A percentile compares a stretch with the other conserved stretches of the same genome.
Conservation (phyloP, 2,797 vertebrate species). For the Sparidentex hasta region DNA sequence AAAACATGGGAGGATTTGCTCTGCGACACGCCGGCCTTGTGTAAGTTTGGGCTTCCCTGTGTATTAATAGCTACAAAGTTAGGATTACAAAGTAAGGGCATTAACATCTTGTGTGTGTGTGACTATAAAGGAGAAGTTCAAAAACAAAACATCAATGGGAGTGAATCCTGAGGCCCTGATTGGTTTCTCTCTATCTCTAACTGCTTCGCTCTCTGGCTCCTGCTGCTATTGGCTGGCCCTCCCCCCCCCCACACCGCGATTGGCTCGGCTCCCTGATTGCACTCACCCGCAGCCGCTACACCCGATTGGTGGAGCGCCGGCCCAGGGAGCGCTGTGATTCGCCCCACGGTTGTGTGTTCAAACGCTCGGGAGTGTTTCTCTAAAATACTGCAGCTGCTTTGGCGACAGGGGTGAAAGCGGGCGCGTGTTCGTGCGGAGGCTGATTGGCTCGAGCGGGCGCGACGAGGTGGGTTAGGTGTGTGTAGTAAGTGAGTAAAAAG, state of each 20-base stretch:
- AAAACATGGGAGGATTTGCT: constrained; percentile 40
- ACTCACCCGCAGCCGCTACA: constrained; percentile 6
- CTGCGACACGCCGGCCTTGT: constrained; percentile 17
- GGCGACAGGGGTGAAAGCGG: constrained; percentile 60
- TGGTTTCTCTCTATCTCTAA: constrained; percentile 81
- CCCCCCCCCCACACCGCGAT: constrained; percentile 33
- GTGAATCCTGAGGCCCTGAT: constrained; percentile 61
- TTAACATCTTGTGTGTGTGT: constrained; percentile 39
- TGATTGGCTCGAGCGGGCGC: constrained; percentile 60
- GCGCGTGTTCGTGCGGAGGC: constrained; percentile 53
- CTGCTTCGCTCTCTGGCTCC: constrained; percentile 63
- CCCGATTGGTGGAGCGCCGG: constrained; percentile 65
- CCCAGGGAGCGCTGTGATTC: constrained; percentile 66
- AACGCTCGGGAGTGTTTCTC: constrained; percentile 54
- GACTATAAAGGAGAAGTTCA: constrained; percentile 63
- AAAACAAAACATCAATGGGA: constrained; percentile 73
- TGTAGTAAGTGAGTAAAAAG: constrained; percentile 55
- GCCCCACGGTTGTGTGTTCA: constrained; percentile 39
- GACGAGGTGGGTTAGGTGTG: constrained; percentile 62
- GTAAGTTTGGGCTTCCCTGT: constrained; percentile 21
- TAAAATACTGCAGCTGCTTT: constrained; percentile 72
- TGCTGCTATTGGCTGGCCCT: constrained; percentile 66
- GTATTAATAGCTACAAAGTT: constrained; percentile 41
- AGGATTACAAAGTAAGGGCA: constrained; percentile 51
- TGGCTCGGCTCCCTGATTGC: constrained; percentile 60